phyloP scores from a whole-genome alignment of 2,888 invertebrate genomes.

The Epinotia bilunana region DNA sequence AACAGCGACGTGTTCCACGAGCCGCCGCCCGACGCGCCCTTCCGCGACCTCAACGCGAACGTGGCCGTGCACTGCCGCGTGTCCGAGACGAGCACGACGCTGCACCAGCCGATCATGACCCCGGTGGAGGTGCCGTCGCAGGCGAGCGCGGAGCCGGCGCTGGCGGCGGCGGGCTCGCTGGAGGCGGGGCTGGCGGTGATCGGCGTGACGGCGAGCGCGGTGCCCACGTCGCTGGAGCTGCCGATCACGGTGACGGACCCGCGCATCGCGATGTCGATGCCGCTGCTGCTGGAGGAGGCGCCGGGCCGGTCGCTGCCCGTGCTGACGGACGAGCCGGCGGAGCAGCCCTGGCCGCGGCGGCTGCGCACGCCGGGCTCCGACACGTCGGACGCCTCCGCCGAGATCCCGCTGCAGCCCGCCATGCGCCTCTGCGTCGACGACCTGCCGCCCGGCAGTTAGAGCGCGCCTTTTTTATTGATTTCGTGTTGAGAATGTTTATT shows the following conservation, averaged over 20 bases:
- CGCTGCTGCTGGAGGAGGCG: conserved; percentile 80
- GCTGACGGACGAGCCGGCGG: conserved; percentile 71
- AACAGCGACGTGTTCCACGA: conserved; percentile 89
- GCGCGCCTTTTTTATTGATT: conserved; percentile 28
- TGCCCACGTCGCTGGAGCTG: conserved; percentile 89
- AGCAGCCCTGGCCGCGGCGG: conserved; percentile 66
- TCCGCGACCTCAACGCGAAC: conserved; percentile 84
- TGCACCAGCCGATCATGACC: conserved; percentile 93
- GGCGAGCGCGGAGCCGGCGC: conserved; percentile 61
- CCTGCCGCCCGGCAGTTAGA: conserved; percentile 66
- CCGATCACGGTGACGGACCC: conserved; percentile 92
- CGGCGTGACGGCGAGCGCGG: conserved; percentile 82
- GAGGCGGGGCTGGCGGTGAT: conserved; percentile 85
- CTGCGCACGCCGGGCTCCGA: conserved; percentile 72
- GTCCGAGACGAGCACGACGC: conserved; percentile 89
- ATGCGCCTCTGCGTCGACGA: conserved; percentile 71
- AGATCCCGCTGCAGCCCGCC: conserved; percentile 74
- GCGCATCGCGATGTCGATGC: conserved; percentile 83
- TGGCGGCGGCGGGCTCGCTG: conserved; percentile 65
- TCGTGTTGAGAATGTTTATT: conserved; percentile 44
- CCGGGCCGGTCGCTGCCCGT: conserved; percentile 75
- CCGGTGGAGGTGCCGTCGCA: conserved; percentile 89
- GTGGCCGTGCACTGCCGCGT: conserved; percentile 85
- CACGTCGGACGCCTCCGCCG: conserved; percentile 71
- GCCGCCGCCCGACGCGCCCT: conserved; percentile 82